A percentile compares a stretch with the other conserved stretches of the same genome.
These are phyloP conservation scores for Mactra quadrangularis DNA, from an alignment of 1,140 invertebrate species.

Conservation along the genomic window DNA sequence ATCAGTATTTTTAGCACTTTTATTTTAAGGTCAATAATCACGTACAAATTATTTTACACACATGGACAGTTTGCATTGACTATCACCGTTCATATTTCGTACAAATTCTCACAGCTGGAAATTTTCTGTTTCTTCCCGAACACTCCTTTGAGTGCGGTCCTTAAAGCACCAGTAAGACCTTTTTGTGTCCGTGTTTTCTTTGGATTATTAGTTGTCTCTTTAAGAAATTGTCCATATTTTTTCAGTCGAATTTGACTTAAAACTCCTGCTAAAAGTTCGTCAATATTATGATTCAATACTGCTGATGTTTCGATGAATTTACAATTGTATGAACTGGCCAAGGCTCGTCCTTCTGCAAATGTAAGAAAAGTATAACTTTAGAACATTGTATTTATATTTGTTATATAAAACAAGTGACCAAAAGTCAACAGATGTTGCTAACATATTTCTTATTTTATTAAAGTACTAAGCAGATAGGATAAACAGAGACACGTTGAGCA, in stretches of 20 bases:
- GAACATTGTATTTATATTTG: neutral
- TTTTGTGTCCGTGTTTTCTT: conserved; percentile 43
- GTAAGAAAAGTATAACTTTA: neutral
- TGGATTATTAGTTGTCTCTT: conserved; percentile 3
- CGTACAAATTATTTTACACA: no score
- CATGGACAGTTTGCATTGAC: no score
- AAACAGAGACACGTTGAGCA: no score
- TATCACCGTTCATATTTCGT: conserved; percentile 26
- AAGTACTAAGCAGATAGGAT: no score
- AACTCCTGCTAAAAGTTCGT: conserved; percentile 92
- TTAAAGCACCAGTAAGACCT: conserved; percentile 28
- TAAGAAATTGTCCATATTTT: conserved; percentile 48
- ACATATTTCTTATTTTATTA: no score
- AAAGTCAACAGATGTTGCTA: no score
- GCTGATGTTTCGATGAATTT: conserved; percentile 94
- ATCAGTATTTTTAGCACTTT: no score
- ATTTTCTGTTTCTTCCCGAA: conserved; percentile 51
- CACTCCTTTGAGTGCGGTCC: conserved; percentile 43
- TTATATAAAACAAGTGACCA: no score
- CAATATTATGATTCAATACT: conserved; percentile 91
- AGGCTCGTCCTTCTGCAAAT: conserved; percentile 76
- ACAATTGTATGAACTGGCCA: conserved; percentile 89
- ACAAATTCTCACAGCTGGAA: conserved; percentile 55
- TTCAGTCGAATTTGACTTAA: conserved; percentile 85
- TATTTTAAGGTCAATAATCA: no score